Evolutionary conservation across 1,140 invertebrate species (phyloP), one percentile per base, ranked within the genome.

Genomic region (Scaptodrosophila lebanonensis): DNA sequence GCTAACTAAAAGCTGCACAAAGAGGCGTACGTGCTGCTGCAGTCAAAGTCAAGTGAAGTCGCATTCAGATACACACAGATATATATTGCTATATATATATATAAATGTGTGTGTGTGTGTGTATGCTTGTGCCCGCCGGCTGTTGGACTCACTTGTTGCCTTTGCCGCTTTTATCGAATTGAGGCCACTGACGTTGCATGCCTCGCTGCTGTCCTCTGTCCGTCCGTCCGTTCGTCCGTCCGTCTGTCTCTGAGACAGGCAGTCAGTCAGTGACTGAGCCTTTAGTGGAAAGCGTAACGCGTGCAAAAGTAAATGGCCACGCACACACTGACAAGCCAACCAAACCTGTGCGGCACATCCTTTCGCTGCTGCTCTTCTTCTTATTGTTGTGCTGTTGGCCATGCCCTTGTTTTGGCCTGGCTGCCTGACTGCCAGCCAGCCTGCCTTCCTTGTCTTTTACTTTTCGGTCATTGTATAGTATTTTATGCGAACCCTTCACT

Each of bases 291-390:
- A 71, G 68, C 68, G 68, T 71, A 77, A 75, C 71, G 70, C 71
- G 71, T 75, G 30, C 71, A 76, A 76, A 79, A 79, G 75, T 79
- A 82, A 79, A 82, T 79, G 73, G 57, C 64, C 69, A 64, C n/a
- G n/a, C n/a, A 43, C 40, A 49, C 30, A 44, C 22, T 56, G n/a
- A 35, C 42, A 32, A 7, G 12, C 11, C 13, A 7, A 12, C 38
- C 13, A 27, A 25, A 29, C 17, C 42, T 56, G 12, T n/a, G 47
- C 4, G 32, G 17, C 15, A 39, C 56, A 67, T 67, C 49, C 48
- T 43, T 39, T 61, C 17, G n/a, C 4, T 27, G 44, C 22, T 29
- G n/a, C 25, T 16, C 36, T 38, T 12, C 38, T 13, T 13, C 29
- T 35, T 39, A 43, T 51, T 20, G 39, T 72, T 51, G 49, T 32